phyloP scores from a whole-genome alignment of 2,797 vertebrate genomes.

The Discoglossus pictus region DNA sequence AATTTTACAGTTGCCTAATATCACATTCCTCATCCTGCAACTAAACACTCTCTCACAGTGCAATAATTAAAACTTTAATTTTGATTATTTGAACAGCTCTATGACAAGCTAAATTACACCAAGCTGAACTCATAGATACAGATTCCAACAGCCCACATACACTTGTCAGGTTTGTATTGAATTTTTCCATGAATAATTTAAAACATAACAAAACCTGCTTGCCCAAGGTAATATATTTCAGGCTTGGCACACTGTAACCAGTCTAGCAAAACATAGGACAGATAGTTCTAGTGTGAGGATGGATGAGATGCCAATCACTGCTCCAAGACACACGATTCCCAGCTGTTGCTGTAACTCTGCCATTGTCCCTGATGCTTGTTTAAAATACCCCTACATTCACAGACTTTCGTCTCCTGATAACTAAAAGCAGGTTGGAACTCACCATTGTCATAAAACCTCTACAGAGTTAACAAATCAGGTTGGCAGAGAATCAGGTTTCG shows the following conservation, averaged over 20 bases:
- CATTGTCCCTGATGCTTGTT: constrained; percentile 10
- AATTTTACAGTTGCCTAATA: too few species aligned
- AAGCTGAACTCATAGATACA: constrained; percentile 21
- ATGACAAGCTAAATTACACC: constrained; percentile 19
- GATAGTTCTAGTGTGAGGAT: constrained; percentile 18
- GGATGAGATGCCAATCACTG: constrained; percentile 31
- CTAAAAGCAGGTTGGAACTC: constrained; percentile 6
- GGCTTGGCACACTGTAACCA: constrained; percentile 23
- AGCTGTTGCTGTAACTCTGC: constrained; percentile 11
- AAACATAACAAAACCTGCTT: constrained; percentile 27
- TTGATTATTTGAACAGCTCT: constrained; percentile 31
- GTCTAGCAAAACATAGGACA: constrained; percentile 39
- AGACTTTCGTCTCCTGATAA: constrained; percentile 4
- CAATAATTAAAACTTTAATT: constrained; percentile 47
- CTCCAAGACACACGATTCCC: constrained; percentile 39
- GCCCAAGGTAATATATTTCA: constrained; percentile 46
- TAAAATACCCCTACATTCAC: constrained; percentile 31
- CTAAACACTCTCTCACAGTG: too few species aligned
- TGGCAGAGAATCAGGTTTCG: constrained; percentile 15
- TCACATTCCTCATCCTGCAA: too few species aligned
- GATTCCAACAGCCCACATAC: constrained; percentile 34
- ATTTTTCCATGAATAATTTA: constrained; percentile 42
- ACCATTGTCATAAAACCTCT: background rate
- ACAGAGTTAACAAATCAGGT: constrained; percentile 17
- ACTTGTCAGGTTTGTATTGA: constrained; percentile 36